phyloP scores from a whole-genome alignment of 2,888 invertebrate genomes.

The Strigamia crassipes region DNA sequence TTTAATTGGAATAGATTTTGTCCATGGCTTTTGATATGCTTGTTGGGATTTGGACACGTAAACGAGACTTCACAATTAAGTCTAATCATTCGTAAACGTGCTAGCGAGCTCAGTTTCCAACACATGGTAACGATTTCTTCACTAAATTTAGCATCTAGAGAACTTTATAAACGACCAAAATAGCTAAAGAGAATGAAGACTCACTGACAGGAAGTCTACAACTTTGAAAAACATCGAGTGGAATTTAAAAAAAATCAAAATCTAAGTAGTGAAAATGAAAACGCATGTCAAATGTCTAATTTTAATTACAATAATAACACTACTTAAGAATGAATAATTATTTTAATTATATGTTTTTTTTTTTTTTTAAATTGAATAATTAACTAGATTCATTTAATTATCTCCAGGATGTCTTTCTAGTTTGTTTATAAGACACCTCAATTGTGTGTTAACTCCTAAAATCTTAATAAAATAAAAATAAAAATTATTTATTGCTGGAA shows the following conservation, averaged over 20 bases:
- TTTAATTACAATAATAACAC: no score
- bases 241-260: neutral
- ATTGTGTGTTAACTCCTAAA: no score
- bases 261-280: neutral
- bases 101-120: conserved; percentile 1
- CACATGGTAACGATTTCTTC: conserved; percentile 26
- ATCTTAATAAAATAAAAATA: no score
- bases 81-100: neutral
- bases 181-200: conserved; percentile 22
- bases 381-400: no score
- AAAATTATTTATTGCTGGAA: neutral
- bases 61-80: conserved; percentile 26
- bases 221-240: neutral
- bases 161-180: conserved; percentile 29
- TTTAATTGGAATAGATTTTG: conserved; percentile 21
- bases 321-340: no score
- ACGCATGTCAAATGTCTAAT: no score
- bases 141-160: neutral
- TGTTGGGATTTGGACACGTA: neutral
- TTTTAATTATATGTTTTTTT: no score
- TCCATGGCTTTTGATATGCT: neutral
- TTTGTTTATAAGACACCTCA: no score
- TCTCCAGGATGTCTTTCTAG: no score
- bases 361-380: no score
- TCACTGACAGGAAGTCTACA: conserved; percentile 34